phyloP scores from a whole-genome alignment of 2,113 vertebrate species.

The Ursus arctos region DNA sequence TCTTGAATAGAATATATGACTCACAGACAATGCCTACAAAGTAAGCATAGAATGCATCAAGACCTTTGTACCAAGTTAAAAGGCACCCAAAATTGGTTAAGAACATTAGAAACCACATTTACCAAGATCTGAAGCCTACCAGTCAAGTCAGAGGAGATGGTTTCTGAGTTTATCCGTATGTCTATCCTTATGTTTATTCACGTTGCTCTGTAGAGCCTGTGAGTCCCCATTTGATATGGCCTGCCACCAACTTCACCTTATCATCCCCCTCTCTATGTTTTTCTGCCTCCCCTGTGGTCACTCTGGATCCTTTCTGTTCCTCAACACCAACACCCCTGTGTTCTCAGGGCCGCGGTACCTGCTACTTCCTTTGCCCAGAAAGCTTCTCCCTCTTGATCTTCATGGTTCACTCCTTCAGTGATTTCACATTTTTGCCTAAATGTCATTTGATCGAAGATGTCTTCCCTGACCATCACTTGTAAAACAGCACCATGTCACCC shows the following conservation, averaged over 20 bases:
- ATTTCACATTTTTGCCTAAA: conserved; percentile 3
- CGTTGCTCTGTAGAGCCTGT: neutral
- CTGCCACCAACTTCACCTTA: no score
- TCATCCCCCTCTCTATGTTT: neutral
- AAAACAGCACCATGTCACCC: neutral
- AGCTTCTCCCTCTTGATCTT: neutral
- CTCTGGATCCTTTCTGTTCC: neutral
- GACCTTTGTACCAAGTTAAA: neutral
- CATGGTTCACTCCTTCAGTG: neutral
- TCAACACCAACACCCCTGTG: neutral
- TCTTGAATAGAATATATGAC: neutral
- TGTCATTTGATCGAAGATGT: neutral
- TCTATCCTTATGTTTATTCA: neutral
- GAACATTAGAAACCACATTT: neutral
- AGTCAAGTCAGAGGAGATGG: neutral
- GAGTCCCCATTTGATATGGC: neutral
- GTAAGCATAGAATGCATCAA: neutral
- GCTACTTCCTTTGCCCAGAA: neutral
- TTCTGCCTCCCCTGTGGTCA: neutral
- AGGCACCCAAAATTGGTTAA: neutral
- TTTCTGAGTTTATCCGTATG: neutral
- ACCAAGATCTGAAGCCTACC: neutral
- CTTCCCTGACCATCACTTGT: neutral
- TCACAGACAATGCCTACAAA: neutral
- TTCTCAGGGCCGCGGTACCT: neutral